phyloP scores from a whole-genome alignment of 2,113 vertebrate species.

The Myotis davidii region DNA sequence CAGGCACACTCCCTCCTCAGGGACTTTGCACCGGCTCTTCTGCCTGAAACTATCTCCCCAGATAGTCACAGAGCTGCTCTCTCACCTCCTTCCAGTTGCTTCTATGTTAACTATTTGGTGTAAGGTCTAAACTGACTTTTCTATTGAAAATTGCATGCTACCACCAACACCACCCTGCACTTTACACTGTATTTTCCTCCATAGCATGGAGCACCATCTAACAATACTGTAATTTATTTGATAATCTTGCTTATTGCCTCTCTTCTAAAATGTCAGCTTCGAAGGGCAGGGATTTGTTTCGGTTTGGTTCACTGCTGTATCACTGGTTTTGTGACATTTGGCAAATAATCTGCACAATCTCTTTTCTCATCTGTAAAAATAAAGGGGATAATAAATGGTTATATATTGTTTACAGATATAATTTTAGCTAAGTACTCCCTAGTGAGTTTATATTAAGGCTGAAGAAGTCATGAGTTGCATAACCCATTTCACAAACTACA shows the following conservation, averaged over 20 bases:
- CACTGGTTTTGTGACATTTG: not conserved
- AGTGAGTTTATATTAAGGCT: not conserved
- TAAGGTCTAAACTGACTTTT: not conserved
- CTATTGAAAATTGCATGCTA: not conserved
- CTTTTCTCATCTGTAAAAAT: slow-evolving; percentile 4
- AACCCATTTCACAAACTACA: not conserved
- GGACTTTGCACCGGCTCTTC: not conserved
- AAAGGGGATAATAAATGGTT: not conserved
- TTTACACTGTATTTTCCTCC: not conserved
- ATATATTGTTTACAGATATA: not conserved
- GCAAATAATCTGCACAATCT: not conserved
- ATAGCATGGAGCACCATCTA: not conserved
- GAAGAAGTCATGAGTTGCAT: not conserved
- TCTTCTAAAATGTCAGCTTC: not conserved
- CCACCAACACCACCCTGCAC: not conserved
- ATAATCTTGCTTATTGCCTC: not conserved
- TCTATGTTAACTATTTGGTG: not conserved
- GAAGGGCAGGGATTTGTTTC: not conserved
- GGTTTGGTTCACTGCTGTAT: not conserved
- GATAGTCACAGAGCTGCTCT: not conserved
- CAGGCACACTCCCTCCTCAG: not conserved
- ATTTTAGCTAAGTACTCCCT: not conserved
- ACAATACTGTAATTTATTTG: not conserved
- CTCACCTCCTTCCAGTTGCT: not conserved
- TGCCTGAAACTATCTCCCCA: not conserved